Base-by-base conservation (phyloP, 2,113 vertebrate genomes). In the Nanorana parkeri region DNA sequence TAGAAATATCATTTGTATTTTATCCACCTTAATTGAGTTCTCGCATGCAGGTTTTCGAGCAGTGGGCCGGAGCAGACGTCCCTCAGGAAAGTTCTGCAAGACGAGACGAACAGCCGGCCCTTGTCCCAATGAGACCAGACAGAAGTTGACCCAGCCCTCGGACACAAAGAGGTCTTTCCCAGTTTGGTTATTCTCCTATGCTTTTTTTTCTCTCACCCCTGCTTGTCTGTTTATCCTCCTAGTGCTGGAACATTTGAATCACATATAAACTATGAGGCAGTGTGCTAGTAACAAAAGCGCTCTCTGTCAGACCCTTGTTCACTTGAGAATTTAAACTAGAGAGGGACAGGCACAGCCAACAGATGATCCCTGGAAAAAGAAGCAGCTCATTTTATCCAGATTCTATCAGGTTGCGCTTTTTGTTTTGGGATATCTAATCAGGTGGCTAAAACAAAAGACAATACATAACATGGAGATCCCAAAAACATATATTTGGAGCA, bases 101-200 rank as follows among this genome's bases (percentile, higher is more conserved):
- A 63, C 10, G 17, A 5, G 20, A 26, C 11, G 60, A 74, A 65
- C 79, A 81, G 68, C 41, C 61, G 79, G 56, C 56, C 21, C 58
- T 58, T 72, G 41, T 81, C 68, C 68, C 66, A 51, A 54, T 26
- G 67, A 61, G 66, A 80, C 68, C 68, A 81, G 79, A 79, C 65
- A 68, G 77, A 73, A 32, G 60, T 64, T 73, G 79, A 74, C 79
- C 79, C 79, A 81, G 47, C 16, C 68, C 28, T 23, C 29, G 28
- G 5, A 73, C 56, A 81, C 79, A 81, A 74, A 65, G 79, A 65
- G 79, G 24, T 81, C 69, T 81, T 81, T 81, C 79, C 79, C 66
- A 55, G 79, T 81, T 81, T 81, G 79, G 47, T 74, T 81, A 81
- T 65, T 74, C 69, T 64, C 79, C 54, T 55, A 17, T 21, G 78